Base-by-base conservation (phyloP, 2,888 invertebrate genomes). In the Tetheella fluctuosa region DNA sequence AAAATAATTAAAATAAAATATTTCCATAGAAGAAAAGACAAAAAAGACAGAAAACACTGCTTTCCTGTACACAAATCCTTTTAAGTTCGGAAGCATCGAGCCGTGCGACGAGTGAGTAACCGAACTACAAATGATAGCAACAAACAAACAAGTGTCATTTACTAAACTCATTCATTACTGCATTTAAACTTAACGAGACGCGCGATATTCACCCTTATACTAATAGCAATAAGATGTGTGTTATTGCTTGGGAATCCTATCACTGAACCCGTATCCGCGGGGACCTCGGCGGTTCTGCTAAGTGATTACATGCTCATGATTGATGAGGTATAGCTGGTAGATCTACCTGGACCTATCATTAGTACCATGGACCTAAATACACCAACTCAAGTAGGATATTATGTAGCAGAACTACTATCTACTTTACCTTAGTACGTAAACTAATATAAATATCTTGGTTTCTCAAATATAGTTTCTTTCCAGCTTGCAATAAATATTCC, bases 161-260 rank as follows among this genome's bases (percentile, higher is more conserved):
- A 30, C 30, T 54, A 17, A 30, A 54, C 54, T 30, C 28, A 30
- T 30, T 54, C 54, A 54, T 28, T 28, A 30, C 30, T 54, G 30
- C 8, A 17, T 30, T 23, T 30, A 30, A 10, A 30, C n/a, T 17
- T 17, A 20, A n/a, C n/a, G n/a, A 13, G 52, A 23, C 54, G 20
- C 30, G n/a, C 30, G 17, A 54, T 30, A 10, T 6, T 54, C n/a
- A 10, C 17, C 54, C 10, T 8, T 54, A 25, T 53, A 15, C 15
- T 15, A 4, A 23, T 8, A 5, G 28, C 28, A 4, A 28, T 53
- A 53, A 39, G 28, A 8, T 25, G 30, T n/a, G 15, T 8, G 54
- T 17, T 28, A 17, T 28, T 54, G 54, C 30, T 30, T 30, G 54
- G 10, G 54, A 17, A 2, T n/a, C 54, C 54, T 30, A 30, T 28